Base-by-base conservation (phyloP, 2,113 vertebrate genomes). In the Archilochus colubris region DNA sequence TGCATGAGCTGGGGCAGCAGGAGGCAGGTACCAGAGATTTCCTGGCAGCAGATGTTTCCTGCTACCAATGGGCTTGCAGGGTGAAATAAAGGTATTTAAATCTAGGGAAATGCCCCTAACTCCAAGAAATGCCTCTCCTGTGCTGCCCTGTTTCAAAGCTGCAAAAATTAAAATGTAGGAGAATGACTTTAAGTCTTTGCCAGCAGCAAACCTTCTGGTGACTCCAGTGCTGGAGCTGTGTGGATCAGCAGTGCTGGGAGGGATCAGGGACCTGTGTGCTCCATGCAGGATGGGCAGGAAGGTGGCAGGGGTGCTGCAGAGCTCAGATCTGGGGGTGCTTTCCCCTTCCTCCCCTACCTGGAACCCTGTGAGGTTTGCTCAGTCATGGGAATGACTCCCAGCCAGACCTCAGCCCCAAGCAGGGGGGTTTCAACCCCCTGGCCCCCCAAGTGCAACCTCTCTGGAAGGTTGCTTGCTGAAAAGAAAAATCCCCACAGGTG, bases 171-270 rank as follows among this genome's bases (percentile, higher is more conserved):
- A 76, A 63, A 59, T 5, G 10, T 17, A 22, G 20, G 59, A 63
- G n/a, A 36, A 40, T 0, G 10, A 40, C 63, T 80, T 86, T 18
- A 18, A 50, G 1, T 31, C 15, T 48, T 55, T 69, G 25, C 25
- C 50, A 54, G 33, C 1, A 36, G 69, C 22, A 16, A 46, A 68
- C 21, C 23, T 66, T 10, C 2, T 0, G 0, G 7, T 51, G 50
- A 30, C 27, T 10, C 36, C 36, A 2, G 48, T 12, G 84, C 24
- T 1, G 5, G 62, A 79, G 57, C 66, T 4, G 5, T 36, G 51
- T 55, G 7, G 48, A 8, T 12, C 28, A 36, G 62, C 59, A 44
- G 67, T 2, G 9, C 53, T n/a, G 58, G 67, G 36, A 43, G 36
- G 68, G 44, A 15, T 3, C 8, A 0, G 31, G 48, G 64, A 57